Evolutionary conservation across 2,113 vertebrate genomes (phyloP), one percentile per base, ranked within the genome.

Genomic region (Lophius piscatorius): DNA sequence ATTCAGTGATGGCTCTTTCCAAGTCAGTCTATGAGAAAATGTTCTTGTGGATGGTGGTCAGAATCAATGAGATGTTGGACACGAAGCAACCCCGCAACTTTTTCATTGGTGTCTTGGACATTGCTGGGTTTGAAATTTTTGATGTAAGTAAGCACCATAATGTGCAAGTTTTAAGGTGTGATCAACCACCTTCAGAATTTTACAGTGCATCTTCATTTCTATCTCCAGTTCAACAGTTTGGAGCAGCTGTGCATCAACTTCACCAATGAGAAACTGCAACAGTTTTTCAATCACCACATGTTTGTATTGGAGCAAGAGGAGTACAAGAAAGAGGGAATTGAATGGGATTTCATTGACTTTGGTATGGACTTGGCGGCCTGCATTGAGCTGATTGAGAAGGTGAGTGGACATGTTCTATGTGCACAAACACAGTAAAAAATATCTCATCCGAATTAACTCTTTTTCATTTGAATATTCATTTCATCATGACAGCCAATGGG

Each of bases 181-280:
- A n/a, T n/a, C n/a, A n/a, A n/a, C n/a, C n/a, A n/a, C n/a, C n/a
- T n/a, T n/a, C n/a, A n/a, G n/a, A n/a, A n/a, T n/a, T n/a, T n/a
- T n/a, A n/a, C n/a, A n/a, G n/a, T n/a, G n/a, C n/a, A n/a, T n/a
- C n/a, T n/a, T n/a, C 28, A 7, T 6, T 33, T 47, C 4, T 6
- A 28, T 33, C 14, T 45, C 26, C 22, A 97, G 95, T 96, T 67
- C 14, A 95, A 95, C 88, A 96, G 93, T 78, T 76, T 96, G 82
- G 95, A 96, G 48, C 95, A 95, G 87, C 88, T 95, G 11, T 95
- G 94, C 70, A 95, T 95, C 78, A 95, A 95, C 74, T 95, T 95
- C 85, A 95, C 94, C 49, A 95, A 95, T 47, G 94, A 95, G 74
- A 95, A 95, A 88, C 91, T 95, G 91, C 94, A 95, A 87, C 94